Base-by-base conservation (phyloP, 2,888 invertebrate species). In the Dione vanillae region DNA sequence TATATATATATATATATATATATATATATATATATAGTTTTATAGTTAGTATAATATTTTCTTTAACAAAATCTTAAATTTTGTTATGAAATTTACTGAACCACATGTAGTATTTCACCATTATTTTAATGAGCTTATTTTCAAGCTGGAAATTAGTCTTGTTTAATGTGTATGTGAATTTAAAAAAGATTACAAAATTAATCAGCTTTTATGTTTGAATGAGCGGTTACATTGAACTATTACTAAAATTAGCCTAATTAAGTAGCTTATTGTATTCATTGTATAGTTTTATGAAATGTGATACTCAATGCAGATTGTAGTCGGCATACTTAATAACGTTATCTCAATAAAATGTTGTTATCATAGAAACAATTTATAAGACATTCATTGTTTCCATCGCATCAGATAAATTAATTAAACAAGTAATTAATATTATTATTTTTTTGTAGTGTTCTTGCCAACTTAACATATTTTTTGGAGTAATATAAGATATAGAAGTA, bases 141-240 rank as follows among this genome's bases (percentile, higher is more conserved):
- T 41, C n/a, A 27, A 16, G 27, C 43, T 35, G 11, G 5, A 52
- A 52, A 27, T 56, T 49, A 41, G 19, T 56, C 16, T 54, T 51
- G n/a, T 35, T 52, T n/a, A 8, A 27, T 40, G 19, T 20, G 54
- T 56, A 45, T 52, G 66, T 66, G 61, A 62, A 45, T 54, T 54
- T 62, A 7, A 19, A 7, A 41, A 37, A 59, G 19, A 16, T 19
- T 14, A 35, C 19, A 59, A 54, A 41, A 47, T 14, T 35, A 68
- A 51, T 68, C 35, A 45, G 35, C 20, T 61, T 68, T 62, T 10
- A 43, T 52, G 11, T 68, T 64, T 62, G 54, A 27, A 64, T 41
- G 68, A 54, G 54, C n/a, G n/a, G 54, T 69, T 69, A 69, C 40
- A 54, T 45, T 11, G 14, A 35, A n/a, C 62, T 64, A 64, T 54